Evolutionary conservation across 2,888 invertebrate genomes (phyloP).

Genomic region (Lacanobia wlatinum): DNA sequence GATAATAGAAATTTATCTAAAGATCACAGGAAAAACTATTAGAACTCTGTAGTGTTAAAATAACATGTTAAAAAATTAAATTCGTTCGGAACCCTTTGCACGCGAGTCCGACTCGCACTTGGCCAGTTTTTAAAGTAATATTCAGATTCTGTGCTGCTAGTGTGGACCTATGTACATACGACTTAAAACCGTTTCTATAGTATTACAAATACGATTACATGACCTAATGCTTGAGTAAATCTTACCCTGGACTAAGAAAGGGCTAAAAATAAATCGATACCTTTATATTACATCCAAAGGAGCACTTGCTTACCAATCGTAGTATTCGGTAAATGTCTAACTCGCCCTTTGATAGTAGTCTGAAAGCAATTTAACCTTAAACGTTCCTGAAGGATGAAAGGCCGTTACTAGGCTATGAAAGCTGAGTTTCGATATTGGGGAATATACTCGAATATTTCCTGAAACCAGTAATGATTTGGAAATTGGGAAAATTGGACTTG

Average conservation of each 20-base stretch:
- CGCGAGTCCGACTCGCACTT: no score
- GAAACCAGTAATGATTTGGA: not conserved
- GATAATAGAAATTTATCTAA: no score
- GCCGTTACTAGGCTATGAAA: not conserved
- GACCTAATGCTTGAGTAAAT: not conserved
- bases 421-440: not conserved
- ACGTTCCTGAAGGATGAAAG: conserved; percentile 21
- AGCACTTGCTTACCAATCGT: conserved; percentile 13
- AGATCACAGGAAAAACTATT: no score
- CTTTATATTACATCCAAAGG: not conserved
- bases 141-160: no score
- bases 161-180: no score
- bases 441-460: not conserved
- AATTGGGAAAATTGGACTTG: not conserved
- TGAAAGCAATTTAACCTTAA: conserved; percentile 39
- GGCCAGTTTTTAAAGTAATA: no score
- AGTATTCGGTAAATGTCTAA: conserved; percentile 27
- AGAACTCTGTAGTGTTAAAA: no score
- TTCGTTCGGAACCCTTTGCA: no score
- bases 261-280: conserved; percentile 13
- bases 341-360: conserved; percentile 16
- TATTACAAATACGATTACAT: no score
- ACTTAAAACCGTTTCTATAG: no score
- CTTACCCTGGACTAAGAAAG: not conserved
- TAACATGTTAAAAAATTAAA: no score